Conservation (phyloP, 2,888 invertebrate genomes). For the Papilio elwesi region DNA sequence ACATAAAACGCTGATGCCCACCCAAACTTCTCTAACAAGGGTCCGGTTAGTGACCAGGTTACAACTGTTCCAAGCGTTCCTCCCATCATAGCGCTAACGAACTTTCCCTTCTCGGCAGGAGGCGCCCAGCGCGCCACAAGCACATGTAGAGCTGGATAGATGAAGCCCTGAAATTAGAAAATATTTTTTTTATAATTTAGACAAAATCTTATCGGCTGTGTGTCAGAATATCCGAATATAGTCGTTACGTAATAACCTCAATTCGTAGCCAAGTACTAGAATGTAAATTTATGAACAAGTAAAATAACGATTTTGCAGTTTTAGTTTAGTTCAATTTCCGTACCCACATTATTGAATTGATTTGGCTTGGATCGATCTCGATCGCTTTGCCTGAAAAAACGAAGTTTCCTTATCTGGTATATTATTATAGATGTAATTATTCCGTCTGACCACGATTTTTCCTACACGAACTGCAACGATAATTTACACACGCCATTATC, state of each 20-base stretch:
- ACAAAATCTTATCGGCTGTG: not conserved
- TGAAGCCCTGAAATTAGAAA: slow-evolving; percentile 76
- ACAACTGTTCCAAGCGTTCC: slow-evolving; percentile 89
- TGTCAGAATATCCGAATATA: not conserved
- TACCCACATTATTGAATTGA: not conserved
- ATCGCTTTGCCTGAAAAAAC: slow-evolving; percentile 1
- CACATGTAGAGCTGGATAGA: slow-evolving; percentile 86
- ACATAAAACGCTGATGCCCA: slow-evolving; percentile 89
- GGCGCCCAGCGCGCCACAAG: slow-evolving; percentile 90
- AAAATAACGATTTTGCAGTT: not conserved
- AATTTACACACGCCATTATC: not conserved
- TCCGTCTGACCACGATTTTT: slow-evolving; percentile 17
- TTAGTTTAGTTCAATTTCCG: slow-evolving; percentile 4
- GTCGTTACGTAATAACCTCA: not conserved
- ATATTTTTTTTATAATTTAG: too few relatives aligned
- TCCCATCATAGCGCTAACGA: slow-evolving; percentile 88
- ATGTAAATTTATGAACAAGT: not conserved
- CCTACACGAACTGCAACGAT: not conserved
- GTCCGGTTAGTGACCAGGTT: slow-evolving; percentile 87
- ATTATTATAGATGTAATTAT: slow-evolving; percentile 8
- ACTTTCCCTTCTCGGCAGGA: slow-evolving; percentile 89
- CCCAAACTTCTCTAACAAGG: slow-evolving; percentile 85
- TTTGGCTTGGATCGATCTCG: not conserved
- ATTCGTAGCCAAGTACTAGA: not conserved
- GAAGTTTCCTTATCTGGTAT: slow-evolving; percentile 4